phyloP scores from a whole-genome alignment of 2,797 vertebrate genomes.

The Sebastiscus albofasciatus region DNA sequence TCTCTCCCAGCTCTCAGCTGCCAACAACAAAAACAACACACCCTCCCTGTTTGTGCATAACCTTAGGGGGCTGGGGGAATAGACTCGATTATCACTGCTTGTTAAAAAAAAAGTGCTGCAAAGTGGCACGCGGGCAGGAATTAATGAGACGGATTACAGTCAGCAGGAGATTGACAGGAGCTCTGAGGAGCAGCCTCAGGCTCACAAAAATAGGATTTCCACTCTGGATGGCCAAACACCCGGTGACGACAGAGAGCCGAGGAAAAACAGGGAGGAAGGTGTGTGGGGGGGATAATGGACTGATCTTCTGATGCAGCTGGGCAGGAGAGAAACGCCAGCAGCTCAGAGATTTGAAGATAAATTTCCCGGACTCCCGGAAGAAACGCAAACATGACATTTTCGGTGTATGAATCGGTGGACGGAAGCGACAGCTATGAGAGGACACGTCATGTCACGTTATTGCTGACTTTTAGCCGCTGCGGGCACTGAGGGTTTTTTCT shows the following conservation, averaged over 20 bases:
- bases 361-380: not conserved
- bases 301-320: slow-evolving; percentile 9
- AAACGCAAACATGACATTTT: slow-evolving; percentile 1
- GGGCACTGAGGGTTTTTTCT: not conserved
- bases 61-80: not conserved
- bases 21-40: slow-evolving; percentile 29
- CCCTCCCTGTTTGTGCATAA: slow-evolving; percentile 18
- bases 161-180: slow-evolving; percentile 22
- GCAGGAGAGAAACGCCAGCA: slow-evolving; percentile 10
- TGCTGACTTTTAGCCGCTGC: not conserved
- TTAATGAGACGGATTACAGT: slow-evolving; percentile 41
- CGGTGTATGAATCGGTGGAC: not conserved
- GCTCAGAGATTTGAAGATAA: slow-evolving; percentile 18
- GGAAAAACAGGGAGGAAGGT: not conserved
- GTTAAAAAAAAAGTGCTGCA: slow-evolving; percentile 4
- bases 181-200: slow-evolving; percentile 14
- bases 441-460: slow-evolving; percentile 9
- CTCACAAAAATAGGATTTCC: slow-evolving; percentile 33
- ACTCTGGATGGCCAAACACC: not conserved
- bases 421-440: slow-evolving; percentile 2
- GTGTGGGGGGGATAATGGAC: not conserved
- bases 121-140: slow-evolving; percentile 26
- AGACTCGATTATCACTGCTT: slow-evolving; percentile 20
- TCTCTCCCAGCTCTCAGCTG: not conserved
- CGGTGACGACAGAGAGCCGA: slow-evolving; percentile 5